phyloP scores from a whole-genome alignment of 2,888 invertebrate species.

The Clistopyga incitator region DNA sequence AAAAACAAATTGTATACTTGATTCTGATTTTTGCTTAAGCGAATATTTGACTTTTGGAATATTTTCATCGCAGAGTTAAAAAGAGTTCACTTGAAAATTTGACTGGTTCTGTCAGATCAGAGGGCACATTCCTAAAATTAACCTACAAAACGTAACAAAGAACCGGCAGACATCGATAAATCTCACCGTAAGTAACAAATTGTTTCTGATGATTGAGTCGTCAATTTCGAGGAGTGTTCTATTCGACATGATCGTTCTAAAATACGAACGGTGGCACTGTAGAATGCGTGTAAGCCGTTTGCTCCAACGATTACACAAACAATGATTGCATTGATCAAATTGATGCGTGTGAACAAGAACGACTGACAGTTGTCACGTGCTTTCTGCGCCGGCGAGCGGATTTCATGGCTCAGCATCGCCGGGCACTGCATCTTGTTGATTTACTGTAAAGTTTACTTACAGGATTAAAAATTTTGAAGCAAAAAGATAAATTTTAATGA shows the following conservation, averaged over 20 bases:
- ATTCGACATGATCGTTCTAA: constrained; percentile 76
- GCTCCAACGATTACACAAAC: constrained; percentile 11
- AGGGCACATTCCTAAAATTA: neutral
- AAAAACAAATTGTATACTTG: too few relatives aligned
- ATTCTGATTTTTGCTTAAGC: too few relatives aligned
- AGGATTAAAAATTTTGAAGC: too few relatives aligned
- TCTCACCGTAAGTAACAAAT: constrained; percentile 83
- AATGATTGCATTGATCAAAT: constrained; percentile 29
- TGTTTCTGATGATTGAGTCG: constrained; percentile 87
- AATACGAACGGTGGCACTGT: neutral
- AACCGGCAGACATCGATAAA: neutral
- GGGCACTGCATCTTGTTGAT: too few relatives aligned
- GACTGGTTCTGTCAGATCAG: too few relatives aligned
- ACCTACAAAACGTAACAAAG: constrained; percentile 1
- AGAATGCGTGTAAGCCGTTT: neutral
- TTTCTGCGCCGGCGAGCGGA: neutral
- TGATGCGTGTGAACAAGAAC: neutral
- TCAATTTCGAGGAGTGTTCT: constrained; percentile 87
- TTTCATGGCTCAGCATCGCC: too few relatives aligned
- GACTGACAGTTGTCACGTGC: neutral
- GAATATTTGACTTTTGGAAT: too few relatives aligned
- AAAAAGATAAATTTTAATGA: too few relatives aligned
- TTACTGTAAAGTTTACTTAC: too few relatives aligned
- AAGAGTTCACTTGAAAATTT: too few relatives aligned
- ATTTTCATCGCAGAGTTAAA: too few relatives aligned